Conservation (phyloP, 2,797 vertebrate genomes). For the Poecile montanus region DNA sequence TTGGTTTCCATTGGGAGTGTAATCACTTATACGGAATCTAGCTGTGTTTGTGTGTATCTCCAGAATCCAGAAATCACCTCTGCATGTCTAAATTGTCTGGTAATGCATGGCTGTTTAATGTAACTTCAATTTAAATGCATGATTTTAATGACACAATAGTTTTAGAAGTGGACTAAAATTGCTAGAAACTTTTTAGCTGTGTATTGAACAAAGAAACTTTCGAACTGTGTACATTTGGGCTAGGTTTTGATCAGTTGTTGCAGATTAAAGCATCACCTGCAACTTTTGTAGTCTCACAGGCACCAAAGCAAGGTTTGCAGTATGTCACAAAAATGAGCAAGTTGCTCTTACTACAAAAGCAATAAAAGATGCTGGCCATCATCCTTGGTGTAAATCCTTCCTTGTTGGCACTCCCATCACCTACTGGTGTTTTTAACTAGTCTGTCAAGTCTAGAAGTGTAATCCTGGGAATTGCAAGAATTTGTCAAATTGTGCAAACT, state of each 20-base stretch:
- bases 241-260: not conserved
- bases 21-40: not conserved
- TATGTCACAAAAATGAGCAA: not conserved
- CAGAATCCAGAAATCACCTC: not conserved
- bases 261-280: not conserved
- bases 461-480: not conserved
- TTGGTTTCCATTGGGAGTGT: not conserved
- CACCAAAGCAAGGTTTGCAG: conserved; percentile 29
- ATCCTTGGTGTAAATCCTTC: not conserved
- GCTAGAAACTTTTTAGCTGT: not conserved
- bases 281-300: not conserved
- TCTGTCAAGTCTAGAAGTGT: not conserved
- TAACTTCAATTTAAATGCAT: not conserved
- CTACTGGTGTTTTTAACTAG: not conserved
- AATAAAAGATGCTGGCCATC: not conserved
- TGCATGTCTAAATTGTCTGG: not conserved
- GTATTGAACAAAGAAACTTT: not conserved
- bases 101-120: not conserved
- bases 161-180: conserved; percentile 2
- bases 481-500: not conserved
- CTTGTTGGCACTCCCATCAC: not conserved
- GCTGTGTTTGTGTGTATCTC: not conserved
- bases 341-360: not conserved
- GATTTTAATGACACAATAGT: not conserved
- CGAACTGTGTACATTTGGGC: not conserved